Evolutionary conservation across 1,140 invertebrate genomes (phyloP), one percentile per base, ranked within the genome.

Genomic region (Dufourea novaeangliae): DNA sequence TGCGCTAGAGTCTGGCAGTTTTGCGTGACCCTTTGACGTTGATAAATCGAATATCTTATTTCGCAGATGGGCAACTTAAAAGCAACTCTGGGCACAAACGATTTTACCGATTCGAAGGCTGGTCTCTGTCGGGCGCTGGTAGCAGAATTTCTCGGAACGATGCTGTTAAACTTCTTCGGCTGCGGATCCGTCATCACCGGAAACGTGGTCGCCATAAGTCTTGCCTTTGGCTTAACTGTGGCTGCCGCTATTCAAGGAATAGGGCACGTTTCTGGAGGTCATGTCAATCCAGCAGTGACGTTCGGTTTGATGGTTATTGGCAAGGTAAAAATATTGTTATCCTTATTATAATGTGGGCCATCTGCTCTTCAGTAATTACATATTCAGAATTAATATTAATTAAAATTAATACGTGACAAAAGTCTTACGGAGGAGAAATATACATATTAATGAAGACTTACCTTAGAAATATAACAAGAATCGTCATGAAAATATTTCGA

Each of bases 201-300:
- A 1, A 93, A 94, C 87, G 93, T 96, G 32, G 95, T 97, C 1
- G 95, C 97, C 76, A 97, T 98, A 82, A 94, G 96, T 1, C 92
- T 99, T 10, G 94, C 96, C 5, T 98, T 98, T 89, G 98, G 98
- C 73, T 93, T 99, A 50, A 93, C 95, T 0, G 96, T 98, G 52
- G 97, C 96, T 81, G 95, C 96, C 67, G 94, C 95, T 72, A 95
- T 97, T 32, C 96, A 96, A 91, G 95, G 95, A 27, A 94, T 98
- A 71, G 97, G 96, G 5, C 97, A 98, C 89, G 94, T 98, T 34
- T 97, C 96, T 66, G 98, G 98, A 0, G 97, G 96, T 32, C 97
- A 98, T 89, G 94, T 98, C 57, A 98, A 98, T 93, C 97, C 97
- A 0, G 97, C 97, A 0, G 97, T 98, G 17, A 98, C 97, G 0